phyloP scores from a whole-genome alignment of 2,797 vertebrate genomes.

The Eidolon dupreanum region DNA sequence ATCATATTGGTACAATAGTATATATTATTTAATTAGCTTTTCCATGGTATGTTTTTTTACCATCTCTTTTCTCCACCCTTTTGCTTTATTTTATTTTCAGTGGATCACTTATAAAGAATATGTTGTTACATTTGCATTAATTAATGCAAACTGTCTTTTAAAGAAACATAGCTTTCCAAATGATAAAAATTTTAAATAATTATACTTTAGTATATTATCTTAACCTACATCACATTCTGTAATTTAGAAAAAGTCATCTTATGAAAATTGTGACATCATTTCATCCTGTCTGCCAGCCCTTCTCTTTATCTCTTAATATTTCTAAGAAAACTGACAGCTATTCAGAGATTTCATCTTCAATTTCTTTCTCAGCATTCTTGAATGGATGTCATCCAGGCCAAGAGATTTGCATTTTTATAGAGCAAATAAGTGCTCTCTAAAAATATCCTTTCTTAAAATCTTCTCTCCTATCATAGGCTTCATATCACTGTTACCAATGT shows the following conservation, averaged over 20 bases:
- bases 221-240: neutral
- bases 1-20: neutral
- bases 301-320: neutral
- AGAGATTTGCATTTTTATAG: constrained; percentile 54
- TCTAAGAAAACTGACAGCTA: constrained; percentile 21
- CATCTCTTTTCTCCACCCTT: neutral
- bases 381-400: constrained; percentile 36
- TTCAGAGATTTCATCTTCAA: constrained; percentile 44
- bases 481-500: neutral
- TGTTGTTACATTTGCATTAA: neutral
- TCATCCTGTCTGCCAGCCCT: neutral
- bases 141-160: neutral
- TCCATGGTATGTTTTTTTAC: neutral
- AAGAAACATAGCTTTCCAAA: neutral
- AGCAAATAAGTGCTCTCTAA: constrained; percentile 37
- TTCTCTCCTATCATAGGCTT: neutral
- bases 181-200: neutral
- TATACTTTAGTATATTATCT: neutral
- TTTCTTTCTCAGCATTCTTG: constrained; percentile 51
- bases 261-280: neutral
- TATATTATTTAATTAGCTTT: neutral
- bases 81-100: neutral
- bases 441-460: constrained; percentile 42
- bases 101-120: neutral
- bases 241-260: neutral